A percentile compares a stretch with the other conserved stretches of the same genome.
Conservation (phyloP, 2,888 invertebrate genomes). For the Catocala nupta region DNA sequence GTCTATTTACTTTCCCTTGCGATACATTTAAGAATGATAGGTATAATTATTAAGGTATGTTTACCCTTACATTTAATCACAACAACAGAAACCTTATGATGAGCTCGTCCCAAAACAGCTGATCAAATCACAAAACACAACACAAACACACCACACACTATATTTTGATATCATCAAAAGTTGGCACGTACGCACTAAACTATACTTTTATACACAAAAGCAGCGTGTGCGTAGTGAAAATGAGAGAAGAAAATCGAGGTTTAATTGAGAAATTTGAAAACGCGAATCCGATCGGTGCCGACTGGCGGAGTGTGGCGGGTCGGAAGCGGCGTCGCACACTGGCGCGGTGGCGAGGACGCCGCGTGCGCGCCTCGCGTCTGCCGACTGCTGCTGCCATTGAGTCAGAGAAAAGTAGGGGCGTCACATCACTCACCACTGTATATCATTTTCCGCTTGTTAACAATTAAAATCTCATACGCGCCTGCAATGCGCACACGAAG, state of each 20-base stretch:
- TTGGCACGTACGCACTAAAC: slow-evolving; percentile 59
- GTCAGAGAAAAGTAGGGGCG: slow-evolving; percentile 82
- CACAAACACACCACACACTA: slow-evolving; percentile 56
- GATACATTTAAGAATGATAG: no score
- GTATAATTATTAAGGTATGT: background rate
- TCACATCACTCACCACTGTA: slow-evolving; percentile 65
- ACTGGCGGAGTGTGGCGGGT: slow-evolving; percentile 71
- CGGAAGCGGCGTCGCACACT: slow-evolving; percentile 79
- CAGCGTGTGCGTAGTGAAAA: slow-evolving; percentile 61
- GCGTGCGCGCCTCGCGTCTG: slow-evolving; percentile 56
- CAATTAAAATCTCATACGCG: slow-evolving; percentile 65
- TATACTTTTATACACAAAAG: slow-evolving; percentile 75
- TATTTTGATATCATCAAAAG: slow-evolving; percentile 27
- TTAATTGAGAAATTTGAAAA: slow-evolving; percentile 60
- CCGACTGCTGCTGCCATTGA: slow-evolving; percentile 60
- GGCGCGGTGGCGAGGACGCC: slow-evolving; percentile 65
- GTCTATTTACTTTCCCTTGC: no score
- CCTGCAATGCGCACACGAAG: slow-evolving; percentile 46
- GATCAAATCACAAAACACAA: slow-evolving; percentile 66
- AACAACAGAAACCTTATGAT: slow-evolving; percentile 65
- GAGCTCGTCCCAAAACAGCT: slow-evolving; percentile 64
- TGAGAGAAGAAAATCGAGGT: slow-evolving; percentile 47
- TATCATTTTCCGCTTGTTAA: slow-evolving; percentile 78
- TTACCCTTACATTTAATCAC: slow-evolving; percentile 25
- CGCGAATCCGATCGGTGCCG: slow-evolving; percentile 53